Base-by-base conservation (phyloP, 2,797 vertebrate species). In the Tenualosa ilisha region DNA sequence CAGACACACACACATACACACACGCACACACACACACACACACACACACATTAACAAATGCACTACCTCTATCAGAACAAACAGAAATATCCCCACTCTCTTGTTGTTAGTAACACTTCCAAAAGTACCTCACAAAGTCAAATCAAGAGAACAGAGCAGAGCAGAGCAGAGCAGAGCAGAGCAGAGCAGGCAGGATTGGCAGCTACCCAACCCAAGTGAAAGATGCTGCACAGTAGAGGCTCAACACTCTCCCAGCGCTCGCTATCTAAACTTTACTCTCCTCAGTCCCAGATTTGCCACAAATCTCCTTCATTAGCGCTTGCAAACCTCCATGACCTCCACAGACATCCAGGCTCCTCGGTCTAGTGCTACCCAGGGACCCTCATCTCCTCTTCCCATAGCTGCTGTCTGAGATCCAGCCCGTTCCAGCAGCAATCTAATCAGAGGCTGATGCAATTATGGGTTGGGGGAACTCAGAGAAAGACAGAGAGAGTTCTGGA, bases 371-470 rank as follows among this genome's bases (percentile, higher is more conserved):
- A 22, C 22, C 59, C 59, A 9, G 59, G 8, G 59, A 61, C 22
- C 6, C 59, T 61, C 59, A 24, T 61, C 59, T 56, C 22, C 56
- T 61, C 59, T 61, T 5, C 22, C 59, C 22, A n/a, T 24, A 24
- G 59, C 59, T 56, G 59, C 65, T 72, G 63, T 65, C 65, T 72
- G 65, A 15, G 11, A 3, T 15, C 31, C 68, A 13, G 68, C 68
- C 68, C 3, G 68, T 31, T 68, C 63, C 63, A 26, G 63, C 50
- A 51, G 50, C 31, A 72, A 72, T 72, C 68, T 40, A 72, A 72
- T 72, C 68, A 72, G 68, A 72, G 31, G 68, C 31, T 40, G 68
- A 72, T 72, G 68, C 68, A 72, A 37, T 72, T 37, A 72, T 0
- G 13, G 68, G 5, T 11, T 4, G 26, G 17, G 56, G 20, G 20